Percentiles rank a stretch among this genome's conserved stretches.
These are phyloP conservation scores for Acridotheres tristis DNA, from an alignment of 2,797 vertebrate genomes.

Conservation along the genomic window DNA sequence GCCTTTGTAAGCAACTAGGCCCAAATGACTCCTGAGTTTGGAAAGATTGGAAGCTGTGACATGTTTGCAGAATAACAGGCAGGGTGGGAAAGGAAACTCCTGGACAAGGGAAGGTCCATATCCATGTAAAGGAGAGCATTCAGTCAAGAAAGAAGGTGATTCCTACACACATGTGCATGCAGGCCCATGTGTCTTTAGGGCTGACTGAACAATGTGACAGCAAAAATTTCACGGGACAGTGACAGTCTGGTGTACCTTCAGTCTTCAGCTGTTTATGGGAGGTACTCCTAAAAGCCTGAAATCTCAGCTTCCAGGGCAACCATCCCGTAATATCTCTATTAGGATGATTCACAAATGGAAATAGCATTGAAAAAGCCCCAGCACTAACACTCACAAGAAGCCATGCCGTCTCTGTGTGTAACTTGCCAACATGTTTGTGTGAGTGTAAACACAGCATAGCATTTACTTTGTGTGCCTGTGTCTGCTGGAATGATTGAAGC, in stretches of 20 bases:
- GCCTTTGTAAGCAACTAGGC: neutral
- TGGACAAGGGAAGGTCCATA: neutral
- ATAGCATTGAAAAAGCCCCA: neutral
- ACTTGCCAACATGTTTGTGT: neutral
- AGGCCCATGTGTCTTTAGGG: neutral
- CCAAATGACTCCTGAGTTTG: neutral
- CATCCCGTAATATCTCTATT: neutral
- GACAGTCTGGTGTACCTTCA: neutral
- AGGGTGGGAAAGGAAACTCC: neutral
- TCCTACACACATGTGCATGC: fast-evolving
- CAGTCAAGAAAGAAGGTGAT: neutral
- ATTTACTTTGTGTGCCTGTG: neutral
- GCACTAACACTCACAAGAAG: neutral
- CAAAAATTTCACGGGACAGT: neutral
- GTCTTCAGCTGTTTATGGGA: neutral
- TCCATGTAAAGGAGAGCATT: fast-evolving
- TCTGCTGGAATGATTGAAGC: slow-evolving; percentile 31
- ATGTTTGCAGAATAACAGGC: neutral
- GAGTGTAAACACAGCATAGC: neutral
- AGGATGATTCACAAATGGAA: slow-evolving; percentile 8
- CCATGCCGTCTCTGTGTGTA: neutral
- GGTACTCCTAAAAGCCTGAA: neutral
- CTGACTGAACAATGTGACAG: neutral
- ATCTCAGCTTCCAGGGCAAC: neutral
- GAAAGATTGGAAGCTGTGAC: neutral